Evolutionary conservation across 2,113 vertebrate genomes (phyloP), one percentile per base, ranked within the genome.

Genomic region (Fukomys damarensis): DNA sequence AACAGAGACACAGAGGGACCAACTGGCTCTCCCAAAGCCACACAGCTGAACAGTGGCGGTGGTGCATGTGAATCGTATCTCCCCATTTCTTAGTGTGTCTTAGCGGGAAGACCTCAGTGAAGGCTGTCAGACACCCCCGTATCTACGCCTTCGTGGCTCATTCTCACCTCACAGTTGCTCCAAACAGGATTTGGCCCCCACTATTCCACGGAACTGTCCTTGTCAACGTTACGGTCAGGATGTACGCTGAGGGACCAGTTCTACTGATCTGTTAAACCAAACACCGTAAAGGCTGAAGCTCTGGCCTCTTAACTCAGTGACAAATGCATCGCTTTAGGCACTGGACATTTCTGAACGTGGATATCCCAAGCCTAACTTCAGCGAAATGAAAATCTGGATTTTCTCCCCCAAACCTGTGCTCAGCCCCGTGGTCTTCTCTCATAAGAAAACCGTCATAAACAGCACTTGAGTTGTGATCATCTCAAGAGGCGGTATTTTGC

Each of bases 31-130:
- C 77, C 43, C 35, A 4, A 56, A 58, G 52, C 49, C 4, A 56
- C 4, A 12, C 32, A 22, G 77, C 54, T 3, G 32, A 24, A 2
- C 7, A 9, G 79, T 7, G 20, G 12, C 22, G 14, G 35, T 26
- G 6, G 26, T 4, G 0, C 19, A 6, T 28, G 52, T 38, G 28
- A 38, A 28, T 8, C 0, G 0, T 17, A 13, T 59, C 6, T 12
- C 32, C 3, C n/a, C n/a, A 4, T 59, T 41, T 58, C 22, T 38
- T 28, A 28, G 5, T 4, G 38, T 20, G 12, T 59, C 54, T 41
- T 9, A 3, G n/a, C 9, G 28, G 54, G 32, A 38, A 58, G 26
- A 56, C 17, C 7, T 32, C 52, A 11, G 11, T 5, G 20, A n/a
- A 56, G 9, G 52, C 77, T 81, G 49, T 20, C 77, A n/a, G 5